phyloP scores from a whole-genome alignment of 2,888 invertebrate species.

The Margaritifera margaritifera region DNA sequence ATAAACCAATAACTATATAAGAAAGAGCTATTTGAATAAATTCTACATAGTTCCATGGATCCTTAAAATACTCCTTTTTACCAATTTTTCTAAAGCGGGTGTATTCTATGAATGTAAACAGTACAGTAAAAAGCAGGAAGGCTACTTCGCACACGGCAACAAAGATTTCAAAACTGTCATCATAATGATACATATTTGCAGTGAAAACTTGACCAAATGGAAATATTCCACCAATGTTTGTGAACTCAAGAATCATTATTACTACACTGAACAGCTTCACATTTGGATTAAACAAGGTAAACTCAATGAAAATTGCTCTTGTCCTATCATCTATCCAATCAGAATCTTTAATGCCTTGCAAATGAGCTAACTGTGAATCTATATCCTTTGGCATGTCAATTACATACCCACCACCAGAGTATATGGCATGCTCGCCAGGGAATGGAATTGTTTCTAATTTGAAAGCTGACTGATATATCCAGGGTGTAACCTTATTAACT shows the following conservation, averaged over 20 bases:
- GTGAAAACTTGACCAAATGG: constrained; percentile 48
- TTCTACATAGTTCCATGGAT: constrained; percentile 49
- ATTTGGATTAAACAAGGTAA: constrained; percentile 52
- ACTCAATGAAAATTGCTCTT: constrained; percentile 50
- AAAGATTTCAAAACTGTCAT: constrained; percentile 36
- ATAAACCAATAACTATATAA: constrained; percentile 41
- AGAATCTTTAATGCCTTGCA: constrained; percentile 27
- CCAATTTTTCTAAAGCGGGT: constrained; percentile 32
- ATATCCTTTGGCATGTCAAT: constrained; percentile 30
- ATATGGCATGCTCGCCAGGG: constrained; percentile 48
- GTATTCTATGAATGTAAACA: constrained; percentile 42
- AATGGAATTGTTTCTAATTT: constrained; percentile 43
- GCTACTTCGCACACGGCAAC: constrained; percentile 41
- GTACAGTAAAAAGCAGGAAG: constrained; percentile 40
- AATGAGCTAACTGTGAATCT: constrained; percentile 17
- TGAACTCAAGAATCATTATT: constrained; percentile 50
- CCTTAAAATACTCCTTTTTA: constrained; percentile 38
- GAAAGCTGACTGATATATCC: constrained; percentile 46
- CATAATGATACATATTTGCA: constrained; percentile 44
- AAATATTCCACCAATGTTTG: constrained; percentile 37
- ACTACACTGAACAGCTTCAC: constrained; percentile 50
- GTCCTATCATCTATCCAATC: constrained; percentile 53
- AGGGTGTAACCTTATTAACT: constrained; percentile 16
- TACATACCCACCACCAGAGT: constrained; percentile 57
- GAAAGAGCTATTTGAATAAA: constrained; percentile 41